Evolutionary conservation across 2,113 vertebrate species (phyloP), one percentile per base, ranked within the genome.

Genomic region (Tyrannus savana): DNA sequence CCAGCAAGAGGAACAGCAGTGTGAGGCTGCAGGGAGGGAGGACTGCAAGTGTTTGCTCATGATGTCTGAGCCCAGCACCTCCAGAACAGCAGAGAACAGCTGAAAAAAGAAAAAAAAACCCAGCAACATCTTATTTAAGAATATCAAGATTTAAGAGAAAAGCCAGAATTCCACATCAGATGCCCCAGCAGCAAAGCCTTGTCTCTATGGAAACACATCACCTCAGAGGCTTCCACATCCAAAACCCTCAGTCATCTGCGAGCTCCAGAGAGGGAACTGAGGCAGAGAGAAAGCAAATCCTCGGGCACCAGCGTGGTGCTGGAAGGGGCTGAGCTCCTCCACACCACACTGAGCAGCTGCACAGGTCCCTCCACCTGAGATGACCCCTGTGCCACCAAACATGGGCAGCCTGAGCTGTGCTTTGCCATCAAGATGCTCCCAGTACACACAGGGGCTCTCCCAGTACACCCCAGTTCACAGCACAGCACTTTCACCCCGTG

Each of bases 141-240:
- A 37, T 13, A 68, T 77, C 25, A 30, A 88, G 89, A 81, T 89
- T 94, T 76, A 37, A 95, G 86, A 91, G 79, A 83, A 96, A 87
- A 93, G 12, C 24, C 89, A 93, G 84, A 94, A 96, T 76, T 69
- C 52, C 67, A 35, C 78, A 94, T 91, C 91, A 94, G 93, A 87
- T 93, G 87, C 77, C 96, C 94, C 87, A 94, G 77, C 71, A 81
- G 80, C 27, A 3, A 69, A 91, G 91, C 63, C 73, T 56, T n/a
- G 78, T 96, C 94, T 95, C 95, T 96, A 97, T 94, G 84, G 93
- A 92, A 96, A 97, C 95, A 9, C 85, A 87, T 35, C 82, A 82
- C 63, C 92, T 90, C 74, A 0, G 35, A 91, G 80, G 77, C 69
- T 95, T 64, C 50, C 3, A 4, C 74, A 5, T 6, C 41, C 47